These are phyloP conservation scores for Platypus cylindrus DNA, from an alignment of 2,888 invertebrate species.

Conservation along the genomic window DNA sequence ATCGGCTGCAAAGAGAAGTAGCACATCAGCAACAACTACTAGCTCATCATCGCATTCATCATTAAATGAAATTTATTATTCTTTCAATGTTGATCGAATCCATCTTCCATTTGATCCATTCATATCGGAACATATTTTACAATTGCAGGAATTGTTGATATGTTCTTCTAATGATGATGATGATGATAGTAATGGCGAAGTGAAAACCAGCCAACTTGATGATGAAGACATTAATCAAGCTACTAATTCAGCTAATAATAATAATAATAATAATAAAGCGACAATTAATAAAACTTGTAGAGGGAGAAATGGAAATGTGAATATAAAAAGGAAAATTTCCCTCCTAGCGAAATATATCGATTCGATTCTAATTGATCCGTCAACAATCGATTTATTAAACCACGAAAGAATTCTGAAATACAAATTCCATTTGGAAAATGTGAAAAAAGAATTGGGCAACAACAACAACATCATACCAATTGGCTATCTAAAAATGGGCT, in stretches of 20 bases:
- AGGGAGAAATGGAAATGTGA: conserved; percentile 8
- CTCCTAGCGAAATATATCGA: conserved; percentile 26
- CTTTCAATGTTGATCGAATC: too few species aligned
- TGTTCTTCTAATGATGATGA: not conserved
- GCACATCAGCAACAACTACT: not conserved
- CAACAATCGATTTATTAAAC: too few species aligned
- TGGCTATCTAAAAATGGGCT: conserved; percentile 37
- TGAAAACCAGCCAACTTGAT: conserved; percentile 4
- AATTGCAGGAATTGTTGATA: too few species aligned
- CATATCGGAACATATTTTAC: too few species aligned
- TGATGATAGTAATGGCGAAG: not conserved
- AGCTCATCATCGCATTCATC: not conserved
- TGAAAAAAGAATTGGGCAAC: conserved; percentile 30
- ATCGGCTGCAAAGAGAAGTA: conserved; percentile 1
- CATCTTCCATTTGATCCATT: too few species aligned
- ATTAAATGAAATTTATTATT: too few species aligned
- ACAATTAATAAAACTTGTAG: conserved; percentile 19
- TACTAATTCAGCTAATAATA: conserved; percentile 21
- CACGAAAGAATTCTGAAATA: conserved; percentile 24
- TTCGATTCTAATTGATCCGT: conserved; percentile 24
- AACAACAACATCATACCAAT: conserved; percentile 40
- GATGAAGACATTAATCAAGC: conserved; percentile 19
- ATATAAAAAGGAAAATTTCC: conserved; percentile 21
- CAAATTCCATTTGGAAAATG: conserved; percentile 22
- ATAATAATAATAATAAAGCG: conserved; percentile 20